Base-by-base conservation (phyloP, 2,113 vertebrate genomes). In the Trichechus manatus region DNA sequence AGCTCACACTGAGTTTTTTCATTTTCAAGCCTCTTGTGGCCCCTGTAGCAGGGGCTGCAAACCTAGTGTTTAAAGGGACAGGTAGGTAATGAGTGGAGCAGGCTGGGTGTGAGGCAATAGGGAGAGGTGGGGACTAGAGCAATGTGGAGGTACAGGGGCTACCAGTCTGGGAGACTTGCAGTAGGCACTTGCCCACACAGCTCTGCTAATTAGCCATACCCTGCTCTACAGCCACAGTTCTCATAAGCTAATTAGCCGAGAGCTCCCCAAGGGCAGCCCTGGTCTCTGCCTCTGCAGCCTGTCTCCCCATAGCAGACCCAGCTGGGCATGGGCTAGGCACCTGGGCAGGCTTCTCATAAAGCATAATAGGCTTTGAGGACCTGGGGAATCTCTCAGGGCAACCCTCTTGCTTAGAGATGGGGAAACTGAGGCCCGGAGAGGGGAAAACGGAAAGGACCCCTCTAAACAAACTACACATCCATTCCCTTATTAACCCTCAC, bases 171-270 rank as follows among this genome's bases (percentile, higher is more conserved):
- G 81, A 81, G 25, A 2, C 66, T 11, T 8, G 59, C 11, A 1
- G 0, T 8, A n/a, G 36, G 29, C 0, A 27, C 50, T 74, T 50
- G 27, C n/a, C 7, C 27, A 15, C 20, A 23, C 50, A n/a, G 50
- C 31, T 89, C 72, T 92, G 56, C 56, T 84, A 20, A 23, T 53
- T 3, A 61, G 42, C 15, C 63, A 15, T 56, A 25, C 11, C 42
- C 10, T 25, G 74, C 13, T 13, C 20, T 56, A 5, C 1, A 22
- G 80, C n/a, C 4, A 0, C 6, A 0, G 61, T 44, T 9, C 5
- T 77, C 66, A 5, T 66, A 22, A 5, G 11, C 39, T 25, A 39
- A 22, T 47, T 42, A 33, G 2, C 6, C 0, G 27, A 36, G 29
- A 22, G 44, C 33, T n/a, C 39, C 42, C 23, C 0, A 0, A n/a